A percentile compares a stretch with the other conserved stretches of the same genome.
These are phyloP conservation scores for Xenopus tropicalis DNA, from an alignment of 2,113 vertebrate species.

Conservation along the genomic window DNA sequence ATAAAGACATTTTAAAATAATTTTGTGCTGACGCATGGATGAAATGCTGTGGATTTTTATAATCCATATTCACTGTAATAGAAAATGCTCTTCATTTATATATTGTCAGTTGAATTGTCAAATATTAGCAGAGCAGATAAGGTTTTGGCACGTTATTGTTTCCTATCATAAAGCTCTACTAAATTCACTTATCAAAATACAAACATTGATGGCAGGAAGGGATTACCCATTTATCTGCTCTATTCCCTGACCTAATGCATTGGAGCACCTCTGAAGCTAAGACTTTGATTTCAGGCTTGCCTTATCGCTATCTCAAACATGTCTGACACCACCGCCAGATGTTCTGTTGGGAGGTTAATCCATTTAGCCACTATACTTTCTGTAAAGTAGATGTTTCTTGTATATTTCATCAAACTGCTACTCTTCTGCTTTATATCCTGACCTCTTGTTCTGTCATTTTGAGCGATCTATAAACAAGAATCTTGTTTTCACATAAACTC, in stretches of 20 bases:
- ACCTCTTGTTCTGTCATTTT: conserved; percentile 5
- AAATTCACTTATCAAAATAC: too few species aligned
- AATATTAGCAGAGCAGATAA: too few species aligned
- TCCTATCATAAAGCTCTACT: too few species aligned
- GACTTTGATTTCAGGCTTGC: background rate
- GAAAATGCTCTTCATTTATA: too few species aligned
- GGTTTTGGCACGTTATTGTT: too few species aligned
- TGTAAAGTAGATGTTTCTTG: background rate
- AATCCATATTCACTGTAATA: too few species aligned
- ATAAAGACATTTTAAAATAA: too few species aligned
- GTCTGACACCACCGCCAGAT: background rate
- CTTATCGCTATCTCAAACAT: background rate
- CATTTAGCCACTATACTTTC: background rate
- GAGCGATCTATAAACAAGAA: background rate
- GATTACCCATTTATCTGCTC: background rate
- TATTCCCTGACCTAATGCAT: background rate
- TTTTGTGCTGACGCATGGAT: too few species aligned
- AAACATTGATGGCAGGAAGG: background rate
- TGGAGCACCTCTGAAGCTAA: background rate
- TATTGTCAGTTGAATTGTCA: too few species aligned
- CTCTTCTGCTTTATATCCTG: background rate
- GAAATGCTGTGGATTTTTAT: too few species aligned
- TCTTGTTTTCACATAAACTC: background rate
- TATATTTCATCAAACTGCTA: background rate
- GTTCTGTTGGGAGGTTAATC: background rate